phyloP scores from a whole-genome alignment of 2,888 invertebrate species.

The Anoncus sp. region DNA sequence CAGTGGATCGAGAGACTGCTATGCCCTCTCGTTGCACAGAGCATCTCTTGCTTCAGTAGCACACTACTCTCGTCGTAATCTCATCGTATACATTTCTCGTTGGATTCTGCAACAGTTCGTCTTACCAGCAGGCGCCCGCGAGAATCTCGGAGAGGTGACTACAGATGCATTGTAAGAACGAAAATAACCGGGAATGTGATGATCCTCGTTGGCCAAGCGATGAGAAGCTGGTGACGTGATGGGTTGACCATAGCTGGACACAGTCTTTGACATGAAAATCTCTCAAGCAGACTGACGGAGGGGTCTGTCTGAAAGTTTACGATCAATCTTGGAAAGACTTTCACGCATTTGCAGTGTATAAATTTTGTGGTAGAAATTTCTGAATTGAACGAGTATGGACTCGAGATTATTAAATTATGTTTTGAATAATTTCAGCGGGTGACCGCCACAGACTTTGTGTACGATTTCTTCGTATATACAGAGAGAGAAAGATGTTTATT shows the following conservation, averaged over 20 bases:
- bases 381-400: neutral
- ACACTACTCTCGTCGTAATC: slow-evolving; percentile 19
- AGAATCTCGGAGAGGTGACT: slow-evolving; percentile 52
- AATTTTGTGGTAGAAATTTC: neutral
- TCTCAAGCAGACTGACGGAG: slow-evolving; percentile 1
- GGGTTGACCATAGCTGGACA: neutral
- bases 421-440: neutral
- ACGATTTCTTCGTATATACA: neutral
- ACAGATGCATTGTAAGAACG: slow-evolving; percentile 37
- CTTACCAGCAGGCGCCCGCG: slow-evolving; percentile 46
- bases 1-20: slow-evolving; percentile 69
- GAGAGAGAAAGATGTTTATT: neutral
- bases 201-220: slow-evolving; percentile 3
- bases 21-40: slow-evolving; percentile 20
- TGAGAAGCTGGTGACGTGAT: slow-evolving; percentile 11
- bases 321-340: too few species aligned
- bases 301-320: neutral
- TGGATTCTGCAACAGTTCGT: slow-evolving; percentile 41
- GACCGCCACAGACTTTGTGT: neutral
- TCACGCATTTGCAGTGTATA: neutral
- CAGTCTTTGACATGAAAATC: neutral
- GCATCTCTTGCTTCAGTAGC: slow-evolving; percentile 5
- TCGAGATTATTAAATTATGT: neutral
- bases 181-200: slow-evolving; percentile 53
- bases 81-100: slow-evolving; percentile 43